These are phyloP conservation scores for Pristionchus exspectatus DNA, from an alignment of 2,888 invertebrate species.

Conservation along the genomic window DNA sequence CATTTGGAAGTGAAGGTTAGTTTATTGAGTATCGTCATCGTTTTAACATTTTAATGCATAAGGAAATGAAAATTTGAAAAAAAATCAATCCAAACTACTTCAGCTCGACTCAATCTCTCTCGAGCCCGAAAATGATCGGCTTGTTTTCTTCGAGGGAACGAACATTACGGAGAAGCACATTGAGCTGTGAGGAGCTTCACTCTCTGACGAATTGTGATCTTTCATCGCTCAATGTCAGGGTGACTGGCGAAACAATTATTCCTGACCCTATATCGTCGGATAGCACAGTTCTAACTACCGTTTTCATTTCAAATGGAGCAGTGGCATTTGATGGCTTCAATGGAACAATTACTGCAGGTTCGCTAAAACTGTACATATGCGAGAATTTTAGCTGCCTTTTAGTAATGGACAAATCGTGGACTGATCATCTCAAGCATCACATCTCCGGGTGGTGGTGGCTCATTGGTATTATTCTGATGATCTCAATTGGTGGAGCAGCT, in stretches of 20 bases:
- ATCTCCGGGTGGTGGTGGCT: constrained; percentile 28
- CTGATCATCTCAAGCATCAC: constrained; percentile 28
- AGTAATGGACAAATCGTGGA: constrained; percentile 42
- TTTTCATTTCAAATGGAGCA: constrained; percentile 14
- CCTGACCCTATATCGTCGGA: background rate
- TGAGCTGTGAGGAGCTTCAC: background rate
- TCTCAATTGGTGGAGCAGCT: background rate
- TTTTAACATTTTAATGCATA: background rate
- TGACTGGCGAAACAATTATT: background rate
- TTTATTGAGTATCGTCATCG: background rate
- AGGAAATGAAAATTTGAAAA: too few species aligned
- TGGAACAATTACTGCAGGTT: constrained; percentile 37
- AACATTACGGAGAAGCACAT: constrained; percentile 34
- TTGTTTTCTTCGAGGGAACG: constrained; percentile 21
- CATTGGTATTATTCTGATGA: background rate
- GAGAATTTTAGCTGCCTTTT: too few species aligned
- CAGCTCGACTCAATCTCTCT: constrained; percentile 14
- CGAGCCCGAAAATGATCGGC: constrained; percentile 13
- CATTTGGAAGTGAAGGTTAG: constrained; percentile 41
- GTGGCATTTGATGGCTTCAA: constrained; percentile 44
- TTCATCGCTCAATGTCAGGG: background rate
- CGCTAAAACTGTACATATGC: background rate
- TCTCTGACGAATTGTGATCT: background rate
- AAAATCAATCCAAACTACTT: too few species aligned
- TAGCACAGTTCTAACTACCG: background rate